Conservation (phyloP, 2,113 vertebrate species). For the Onychostoma macrolepis region DNA sequence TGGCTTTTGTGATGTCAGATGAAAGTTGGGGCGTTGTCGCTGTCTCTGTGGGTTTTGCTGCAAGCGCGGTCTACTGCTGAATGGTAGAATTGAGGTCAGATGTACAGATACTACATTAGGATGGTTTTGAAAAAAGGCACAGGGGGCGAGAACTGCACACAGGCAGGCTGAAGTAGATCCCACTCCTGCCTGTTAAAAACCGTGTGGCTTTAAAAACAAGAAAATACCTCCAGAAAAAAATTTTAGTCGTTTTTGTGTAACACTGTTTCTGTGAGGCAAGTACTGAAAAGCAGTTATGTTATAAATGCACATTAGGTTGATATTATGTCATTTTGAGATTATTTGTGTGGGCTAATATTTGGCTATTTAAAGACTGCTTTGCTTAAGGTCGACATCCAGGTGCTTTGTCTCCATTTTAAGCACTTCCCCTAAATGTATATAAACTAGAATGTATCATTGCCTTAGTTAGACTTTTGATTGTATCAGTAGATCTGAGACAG, state of each 20-base stretch:
- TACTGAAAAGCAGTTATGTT: not conserved
- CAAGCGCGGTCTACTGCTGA: slow-evolving; percentile 69
- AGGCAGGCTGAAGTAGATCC: not conserved
- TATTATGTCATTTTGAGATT: not conserved
- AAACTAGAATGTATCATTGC: no score
- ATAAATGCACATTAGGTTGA: not conserved
- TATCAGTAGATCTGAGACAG: no score
- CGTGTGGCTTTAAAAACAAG: not conserved
- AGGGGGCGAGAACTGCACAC: slow-evolving; percentile 49
- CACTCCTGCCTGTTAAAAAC: not conserved
- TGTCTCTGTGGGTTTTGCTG: slow-evolving; percentile 74
- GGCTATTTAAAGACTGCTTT: not conserved
- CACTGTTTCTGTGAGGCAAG: not conserved
- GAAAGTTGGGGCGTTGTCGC: slow-evolving; percentile 78
- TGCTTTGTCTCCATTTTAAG: no score
- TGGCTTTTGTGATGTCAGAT: slow-evolving; percentile 80
- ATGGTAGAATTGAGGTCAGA: slow-evolving; percentile 61
- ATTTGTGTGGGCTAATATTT: not conserved
- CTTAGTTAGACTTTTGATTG: no score
- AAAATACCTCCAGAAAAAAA: not conserved
- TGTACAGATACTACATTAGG: slow-evolving; percentile 33
- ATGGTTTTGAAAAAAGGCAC: slow-evolving; percentile 37
- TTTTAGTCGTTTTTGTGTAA: not conserved
- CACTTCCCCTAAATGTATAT: no score
- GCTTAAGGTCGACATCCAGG: no score